Evolutionary conservation across 2,888 invertebrate species (phyloP), one percentile per base, ranked within the genome.

Genomic region (Serripes groenlandicus): DNA sequence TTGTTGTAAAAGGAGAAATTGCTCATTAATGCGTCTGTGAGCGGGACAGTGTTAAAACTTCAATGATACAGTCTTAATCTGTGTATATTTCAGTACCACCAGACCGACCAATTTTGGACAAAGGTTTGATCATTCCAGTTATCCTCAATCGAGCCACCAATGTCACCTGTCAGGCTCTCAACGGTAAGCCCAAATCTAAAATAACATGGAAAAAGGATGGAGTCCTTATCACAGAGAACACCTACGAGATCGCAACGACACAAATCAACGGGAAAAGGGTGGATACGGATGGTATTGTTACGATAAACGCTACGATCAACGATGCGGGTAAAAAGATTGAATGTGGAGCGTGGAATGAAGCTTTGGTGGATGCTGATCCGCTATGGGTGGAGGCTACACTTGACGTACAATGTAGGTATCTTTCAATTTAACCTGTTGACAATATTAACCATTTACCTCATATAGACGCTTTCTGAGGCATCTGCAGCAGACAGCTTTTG

Each of bases 161-260:
- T 95, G 96, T 99, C 94, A 98, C 98, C 92, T 99, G 99, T 95
- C 96, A 97, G 73, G 98, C 98, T 80, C 96, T 96, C 78, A 98
- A 97, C 70, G 99, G 99, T 73, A 98, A 98, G 95, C 99, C 99
- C 26, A 97, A 98, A 0, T 98, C 99, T 49, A 98, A 98, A 96
- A 97, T 94, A 58, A 90, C 90, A 28, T 94, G 94, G 94, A 88
- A 88, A 64, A 88, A 89, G 58, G 90, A 89, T 28, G 86, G 83
- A 5, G 68, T 84, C 21, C 62, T 87, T 23, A 78, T 92, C 7
- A 86, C 88, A 2, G 85, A 91, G 21, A 87, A 89, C 34, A 86
- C 89, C 18, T 88, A 84, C 64, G 89, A 90, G 49, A 77, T 78
- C 0, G 88, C 88, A 5, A 84, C 85, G 3, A 80, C 88, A 9